Base-by-base conservation (phyloP, 2,797 vertebrate genomes). In the Amniataba percoides region DNA sequence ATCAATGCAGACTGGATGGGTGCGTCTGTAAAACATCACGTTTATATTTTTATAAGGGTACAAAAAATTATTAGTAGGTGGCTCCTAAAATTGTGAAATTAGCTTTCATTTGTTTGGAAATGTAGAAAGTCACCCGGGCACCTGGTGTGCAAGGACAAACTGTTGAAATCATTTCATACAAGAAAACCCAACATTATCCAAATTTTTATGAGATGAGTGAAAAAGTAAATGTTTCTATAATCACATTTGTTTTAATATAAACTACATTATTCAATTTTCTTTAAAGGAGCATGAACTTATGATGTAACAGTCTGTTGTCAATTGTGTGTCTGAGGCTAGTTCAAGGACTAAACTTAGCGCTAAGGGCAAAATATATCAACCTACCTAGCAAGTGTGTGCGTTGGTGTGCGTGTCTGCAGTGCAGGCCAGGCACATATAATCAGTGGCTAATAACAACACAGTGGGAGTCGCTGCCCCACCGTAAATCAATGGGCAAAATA, bases 401-500 rank as follows among this genome's bases (percentile, higher is more conserved):
- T 49, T 71, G 34, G 46, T n/a, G 59, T 62, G 74, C 21, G 49
- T 58, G 79, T 78, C 87, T 80, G 77, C 58, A 76, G 80, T 93
- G 88, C 89, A 94, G 94, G 95, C 93, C 85, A 94, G 96, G 94
- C 95, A 96, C 97, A 97, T 96, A 96, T 97, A 98, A 98, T 98
- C 97, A 98, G 96, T 92, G 93, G 96, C 97, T 98, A 98, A 98
- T 97, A 98, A 97, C 96, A 95, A 94, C 95, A 95, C 94, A 91
- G 95, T 96, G 96, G 97, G 96, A 96, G 96, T 96, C 89, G 91
- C 94, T 96, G 95, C 94, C 95, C 95, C 95, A 71, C 95, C 95
- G 96, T 99, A 98, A 99, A 99, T 99, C 97, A 99, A 98, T 98
- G 97, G 96, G 96, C 96, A 99, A 98, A 99, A 96, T 96, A 96